phyloP scores from a whole-genome alignment of 2,797 vertebrate species.

The Amblyraja radiata region DNA sequence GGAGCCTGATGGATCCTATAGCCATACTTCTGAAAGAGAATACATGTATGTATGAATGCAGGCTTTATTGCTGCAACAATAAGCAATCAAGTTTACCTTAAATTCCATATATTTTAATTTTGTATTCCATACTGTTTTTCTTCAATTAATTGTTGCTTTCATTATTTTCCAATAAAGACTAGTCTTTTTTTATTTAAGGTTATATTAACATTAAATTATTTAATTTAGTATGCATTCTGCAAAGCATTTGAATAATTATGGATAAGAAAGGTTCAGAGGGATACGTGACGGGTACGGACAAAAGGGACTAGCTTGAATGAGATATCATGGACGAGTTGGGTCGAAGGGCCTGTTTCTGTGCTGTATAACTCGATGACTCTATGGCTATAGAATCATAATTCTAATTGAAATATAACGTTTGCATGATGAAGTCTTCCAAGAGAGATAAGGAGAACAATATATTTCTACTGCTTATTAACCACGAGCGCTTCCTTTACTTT shows the following conservation, averaged over 20 bases:
- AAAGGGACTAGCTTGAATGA: no score
- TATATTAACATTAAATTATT: neutral
- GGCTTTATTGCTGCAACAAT: neutral
- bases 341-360: no score
- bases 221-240: neutral
- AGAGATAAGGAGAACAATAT: no score
- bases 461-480: no score
- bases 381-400: no score
- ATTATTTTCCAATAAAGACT: neutral
- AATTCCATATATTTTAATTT: neutral
- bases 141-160: neutral
- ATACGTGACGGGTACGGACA: no score
- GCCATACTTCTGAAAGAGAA: slow-evolving; percentile 20
- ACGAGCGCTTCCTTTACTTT: neutral
- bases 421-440: neutral
- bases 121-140: neutral
- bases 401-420: neutral
- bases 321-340: no score
- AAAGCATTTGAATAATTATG: neutral
- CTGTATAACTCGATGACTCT: no score
- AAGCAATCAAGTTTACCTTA: slow-evolving; percentile 15
- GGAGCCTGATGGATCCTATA: slow-evolving; percentile 17
- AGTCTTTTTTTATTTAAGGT: neutral
- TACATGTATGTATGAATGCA: slow-evolving; percentile 38
- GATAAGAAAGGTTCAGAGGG: no score